Conservation (phyloP, 2,797 vertebrate species). For the Etheostoma nigrum region DNA sequence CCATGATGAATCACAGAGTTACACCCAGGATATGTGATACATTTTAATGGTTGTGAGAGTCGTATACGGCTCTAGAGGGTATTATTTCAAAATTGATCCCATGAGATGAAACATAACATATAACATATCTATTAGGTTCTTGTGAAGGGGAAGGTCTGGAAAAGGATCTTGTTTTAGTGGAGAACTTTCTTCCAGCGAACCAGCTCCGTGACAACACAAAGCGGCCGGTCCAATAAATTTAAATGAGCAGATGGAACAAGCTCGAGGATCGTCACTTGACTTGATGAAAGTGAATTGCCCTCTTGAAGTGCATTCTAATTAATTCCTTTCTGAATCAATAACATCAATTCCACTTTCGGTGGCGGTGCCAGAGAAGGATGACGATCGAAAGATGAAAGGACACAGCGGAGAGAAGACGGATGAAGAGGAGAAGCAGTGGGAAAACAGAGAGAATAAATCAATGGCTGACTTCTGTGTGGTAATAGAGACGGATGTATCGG, state of each 20-base stretch:
- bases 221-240: constrained; percentile 44
- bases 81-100: not conserved
- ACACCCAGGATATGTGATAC: not conserved
- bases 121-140: too few species aligned
- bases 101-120: too few species aligned
- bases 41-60: not conserved
- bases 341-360: constrained; percentile 50
- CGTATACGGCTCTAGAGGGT: not conserved
- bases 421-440: constrained; percentile 3
- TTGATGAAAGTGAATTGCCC: constrained; percentile 74
- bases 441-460: constrained; percentile 63
- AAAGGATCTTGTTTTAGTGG: not conserved
- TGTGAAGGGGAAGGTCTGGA: too few species aligned
- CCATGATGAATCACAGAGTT: not conserved
- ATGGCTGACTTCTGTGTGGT: constrained; percentile 53
- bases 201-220: constrained; percentile 27
- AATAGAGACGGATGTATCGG: constrained; percentile 65
- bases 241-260: constrained; percentile 68
- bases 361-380: constrained; percentile 34
- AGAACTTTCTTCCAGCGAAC: constrained; percentile 16
- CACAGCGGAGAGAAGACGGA: constrained; percentile 14
- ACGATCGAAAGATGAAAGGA: constrained; percentile 64
- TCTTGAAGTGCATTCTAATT: constrained; percentile 73
- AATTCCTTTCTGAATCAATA: constrained; percentile 80
- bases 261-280: constrained; percentile 49